A percentile compares a stretch with the other conserved stretches of the same genome.
phyloP scores from a whole-genome alignment of 2,888 invertebrate genomes.

The Melieria omissa region DNA sequence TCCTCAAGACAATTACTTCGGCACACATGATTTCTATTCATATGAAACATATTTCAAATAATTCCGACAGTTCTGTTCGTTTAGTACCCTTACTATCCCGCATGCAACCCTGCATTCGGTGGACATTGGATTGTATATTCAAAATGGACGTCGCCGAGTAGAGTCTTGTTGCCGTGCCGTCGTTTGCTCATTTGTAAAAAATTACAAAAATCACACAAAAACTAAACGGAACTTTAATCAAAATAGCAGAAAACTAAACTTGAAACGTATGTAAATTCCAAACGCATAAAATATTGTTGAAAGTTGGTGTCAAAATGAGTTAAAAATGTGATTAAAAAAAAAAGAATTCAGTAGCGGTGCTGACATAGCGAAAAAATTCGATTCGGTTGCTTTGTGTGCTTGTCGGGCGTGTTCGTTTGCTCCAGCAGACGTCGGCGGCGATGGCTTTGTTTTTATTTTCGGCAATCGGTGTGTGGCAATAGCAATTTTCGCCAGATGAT shows the following conservation, averaged over 20 bases:
- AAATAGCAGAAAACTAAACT: conserved; percentile 32
- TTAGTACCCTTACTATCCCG: too few relatives aligned
- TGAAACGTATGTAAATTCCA: conserved; percentile 53
- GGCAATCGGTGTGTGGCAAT: too few relatives aligned
- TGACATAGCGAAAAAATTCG: conserved; percentile 22
- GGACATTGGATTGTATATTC: conserved; percentile 1
- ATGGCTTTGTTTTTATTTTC: too few relatives aligned
- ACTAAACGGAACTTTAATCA: background rate
- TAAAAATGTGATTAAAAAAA: conserved; percentile 43
- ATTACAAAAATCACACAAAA: background rate
- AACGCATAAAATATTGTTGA: conserved; percentile 52
- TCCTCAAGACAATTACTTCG: too few relatives aligned
- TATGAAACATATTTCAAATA: too few relatives aligned
- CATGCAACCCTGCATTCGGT: background rate
- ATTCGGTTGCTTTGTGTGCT: background rate
- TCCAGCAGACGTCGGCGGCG: too few relatives aligned
- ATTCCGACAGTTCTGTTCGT: too few relatives aligned
- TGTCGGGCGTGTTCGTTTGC: background rate
- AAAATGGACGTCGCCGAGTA: conserved; percentile 23
- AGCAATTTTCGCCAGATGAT: too few relatives aligned
- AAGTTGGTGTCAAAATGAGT: conserved; percentile 48
- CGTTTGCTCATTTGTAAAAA: background rate
- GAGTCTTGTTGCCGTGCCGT: background rate
- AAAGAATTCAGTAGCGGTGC: background rate
- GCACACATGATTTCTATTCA: too few relatives aligned